Conservation (phyloP, 1,140 invertebrate genomes). For the Drosophila aff. region DNA sequence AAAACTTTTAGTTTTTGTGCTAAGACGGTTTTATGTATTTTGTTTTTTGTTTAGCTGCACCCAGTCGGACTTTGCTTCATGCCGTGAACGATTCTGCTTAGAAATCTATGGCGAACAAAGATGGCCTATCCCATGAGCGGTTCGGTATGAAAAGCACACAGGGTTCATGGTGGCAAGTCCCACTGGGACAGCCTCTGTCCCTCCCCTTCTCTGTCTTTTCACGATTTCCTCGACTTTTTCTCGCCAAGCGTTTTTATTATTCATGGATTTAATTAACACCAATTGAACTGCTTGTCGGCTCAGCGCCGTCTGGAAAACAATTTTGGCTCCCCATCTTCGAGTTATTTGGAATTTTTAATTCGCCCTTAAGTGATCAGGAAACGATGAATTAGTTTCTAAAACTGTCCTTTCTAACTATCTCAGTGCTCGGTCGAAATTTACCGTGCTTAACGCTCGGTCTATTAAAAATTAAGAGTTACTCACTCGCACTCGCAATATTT, state of each 20-base stretch:
- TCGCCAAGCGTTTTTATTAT: constrained; percentile 75
- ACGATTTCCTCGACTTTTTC: constrained; percentile 5
- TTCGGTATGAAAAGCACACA: too few relatives aligned
- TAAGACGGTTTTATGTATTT: too few relatives aligned
- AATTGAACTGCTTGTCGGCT: constrained; percentile 84
- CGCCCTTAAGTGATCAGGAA: constrained; percentile 64
- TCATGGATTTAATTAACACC: constrained; percentile 85
- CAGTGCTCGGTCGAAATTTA: too few relatives aligned
- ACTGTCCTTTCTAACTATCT: too few relatives aligned
- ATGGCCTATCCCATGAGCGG: too few relatives aligned
- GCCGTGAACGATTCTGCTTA: too few relatives aligned
- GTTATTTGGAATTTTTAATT: constrained; percentile 65
- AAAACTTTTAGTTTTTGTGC: too few relatives aligned
- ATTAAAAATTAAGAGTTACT: background rate
- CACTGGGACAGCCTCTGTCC: constrained; percentile 47
- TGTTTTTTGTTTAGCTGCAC: too few relatives aligned
- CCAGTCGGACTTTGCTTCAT: too few relatives aligned
- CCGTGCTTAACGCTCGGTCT: too few relatives aligned
- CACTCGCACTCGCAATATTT: background rate
- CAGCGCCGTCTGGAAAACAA: constrained; percentile 61
- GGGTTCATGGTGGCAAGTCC: too few relatives aligned
- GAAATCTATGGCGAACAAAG: too few relatives aligned
- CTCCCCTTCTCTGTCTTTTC: constrained; percentile 14
- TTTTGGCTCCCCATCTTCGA: constrained; percentile 36
- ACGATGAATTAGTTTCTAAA: background rate